A percentile compares a stretch with the other conserved stretches of the same genome.
These are phyloP conservation scores for Caranx melampygus DNA, from an alignment of 2,113 vertebrate species.

Conservation along the genomic window DNA sequence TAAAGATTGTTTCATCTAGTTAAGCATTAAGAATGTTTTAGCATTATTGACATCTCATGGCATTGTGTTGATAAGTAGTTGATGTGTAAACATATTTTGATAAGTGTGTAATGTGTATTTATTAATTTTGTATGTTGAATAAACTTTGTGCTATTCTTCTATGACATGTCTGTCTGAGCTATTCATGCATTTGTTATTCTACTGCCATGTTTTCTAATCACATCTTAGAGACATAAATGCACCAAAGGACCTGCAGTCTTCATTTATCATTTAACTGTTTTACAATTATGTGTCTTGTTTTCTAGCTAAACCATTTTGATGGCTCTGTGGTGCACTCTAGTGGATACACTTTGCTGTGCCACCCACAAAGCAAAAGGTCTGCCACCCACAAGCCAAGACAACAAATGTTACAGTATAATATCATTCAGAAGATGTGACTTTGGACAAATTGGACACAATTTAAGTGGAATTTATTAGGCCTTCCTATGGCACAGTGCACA, in stretches of 20 bases:
- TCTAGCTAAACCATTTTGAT: neutral
- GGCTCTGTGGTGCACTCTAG: constrained; percentile 59
- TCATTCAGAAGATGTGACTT: too few relatives aligned
- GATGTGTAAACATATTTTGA: constrained; percentile 49
- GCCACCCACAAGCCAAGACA: neutral
- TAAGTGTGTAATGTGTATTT: constrained; percentile 63
- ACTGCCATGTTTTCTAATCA: neutral
- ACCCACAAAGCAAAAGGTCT: neutral
- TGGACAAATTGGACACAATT: constrained; percentile 25
- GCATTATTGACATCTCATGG: neutral
- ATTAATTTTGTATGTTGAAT: constrained; percentile 72
- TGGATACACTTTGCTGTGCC: constrained; percentile 38
- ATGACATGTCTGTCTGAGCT: neutral
- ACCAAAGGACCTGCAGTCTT: neutral
- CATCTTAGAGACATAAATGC: neutral
- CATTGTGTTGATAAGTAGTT: neutral
- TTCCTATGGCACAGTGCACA: constrained; percentile 86
- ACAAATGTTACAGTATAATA: neutral
- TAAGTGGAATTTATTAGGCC: constrained; percentile 84
- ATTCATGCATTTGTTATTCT: neutral
- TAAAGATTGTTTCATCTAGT: neutral
- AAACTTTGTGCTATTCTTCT: constrained; percentile 72
- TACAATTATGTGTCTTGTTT: neutral
- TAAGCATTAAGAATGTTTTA: constrained; percentile 14
- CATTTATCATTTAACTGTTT: neutral